These are phyloP conservation scores for Arctopsyche grandis DNA, from an alignment of 1,140 invertebrate genomes.

Conservation along the genomic window DNA sequence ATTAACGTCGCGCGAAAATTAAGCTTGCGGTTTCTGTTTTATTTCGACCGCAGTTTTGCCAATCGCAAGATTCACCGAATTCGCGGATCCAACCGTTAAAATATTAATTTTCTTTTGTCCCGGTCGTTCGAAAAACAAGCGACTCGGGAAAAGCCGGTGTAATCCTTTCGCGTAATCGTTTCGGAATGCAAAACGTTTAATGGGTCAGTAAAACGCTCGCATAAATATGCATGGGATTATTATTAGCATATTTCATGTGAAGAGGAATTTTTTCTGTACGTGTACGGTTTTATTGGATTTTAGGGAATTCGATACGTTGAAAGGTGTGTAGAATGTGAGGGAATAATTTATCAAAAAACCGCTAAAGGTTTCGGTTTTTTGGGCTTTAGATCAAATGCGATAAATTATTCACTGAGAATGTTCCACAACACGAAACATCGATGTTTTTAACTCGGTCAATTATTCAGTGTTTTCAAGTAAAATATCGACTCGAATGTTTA, in stretches of 20 bases:
- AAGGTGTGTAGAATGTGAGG: not conserved
- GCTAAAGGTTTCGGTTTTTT: not conserved
- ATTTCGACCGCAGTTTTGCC: not conserved
- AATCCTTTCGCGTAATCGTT: not conserved
- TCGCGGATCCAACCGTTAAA: not conserved
- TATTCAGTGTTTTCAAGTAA: no score
- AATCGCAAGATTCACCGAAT: not conserved
- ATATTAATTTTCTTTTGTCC: slow-evolving; percentile 8
- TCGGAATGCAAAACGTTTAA: not conserved
- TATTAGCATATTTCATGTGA: no score
- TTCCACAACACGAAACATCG: not conserved
- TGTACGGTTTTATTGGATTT: no score
- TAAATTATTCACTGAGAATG: not conserved
- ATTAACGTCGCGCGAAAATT: not conserved
- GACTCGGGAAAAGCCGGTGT: not conserved
- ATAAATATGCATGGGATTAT: no score
- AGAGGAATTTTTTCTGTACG: no score
- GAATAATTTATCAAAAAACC: not conserved
- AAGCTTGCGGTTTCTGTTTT: not conserved
- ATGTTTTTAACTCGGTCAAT: not conserved
- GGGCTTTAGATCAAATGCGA: not conserved
- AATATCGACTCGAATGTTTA: no score
- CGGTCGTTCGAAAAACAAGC: not conserved
- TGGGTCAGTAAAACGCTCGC: no score
- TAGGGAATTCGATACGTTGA: no score